phyloP scores from a whole-genome alignment of 2,888 invertebrate genomes.

The Erannis defoliaria region DNA sequence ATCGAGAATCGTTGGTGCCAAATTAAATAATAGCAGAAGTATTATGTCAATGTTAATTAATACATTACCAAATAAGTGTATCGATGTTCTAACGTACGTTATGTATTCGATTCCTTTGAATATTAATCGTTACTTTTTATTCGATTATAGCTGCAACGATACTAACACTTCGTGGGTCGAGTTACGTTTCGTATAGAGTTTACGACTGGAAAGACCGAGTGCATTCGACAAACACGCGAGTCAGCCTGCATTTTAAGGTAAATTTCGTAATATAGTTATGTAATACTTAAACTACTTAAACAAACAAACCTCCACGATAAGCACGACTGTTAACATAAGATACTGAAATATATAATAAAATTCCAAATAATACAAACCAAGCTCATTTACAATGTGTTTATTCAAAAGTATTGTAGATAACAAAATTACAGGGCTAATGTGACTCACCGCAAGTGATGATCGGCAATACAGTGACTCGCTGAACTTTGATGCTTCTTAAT shows the following conservation, averaged over 20 bases:
- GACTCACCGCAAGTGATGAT: no score
- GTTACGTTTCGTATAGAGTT: conserved; percentile 96
- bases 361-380: no score
- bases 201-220: conserved; percentile 97
- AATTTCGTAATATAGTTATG: conserved; percentile 37
- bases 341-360: no score
- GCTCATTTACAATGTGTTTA: no score
- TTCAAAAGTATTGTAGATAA: no score
- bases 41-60: conserved; percentile 13
- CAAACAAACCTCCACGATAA: not conserved
- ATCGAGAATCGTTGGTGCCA: not conserved
- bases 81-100: not conserved
- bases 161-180: conserved; percentile 95
- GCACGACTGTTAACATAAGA: not conserved
- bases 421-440: no score
- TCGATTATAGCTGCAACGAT: conserved; percentile 91
- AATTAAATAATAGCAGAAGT: not conserved
- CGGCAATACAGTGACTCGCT: no score
- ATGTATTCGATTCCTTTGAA: not conserved
- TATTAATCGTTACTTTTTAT: conserved; percentile 19
- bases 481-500: no score
- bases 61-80: not conserved
- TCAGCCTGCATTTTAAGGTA: conserved; percentile 96
- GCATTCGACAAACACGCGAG: conserved; percentile 94
- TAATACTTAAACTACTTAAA: not conserved